A percentile compares a stretch with the other conserved stretches of the same genome.
phyloP scores from a whole-genome alignment of 2,113 vertebrate species.

The Bombycilla garrulus region DNA sequence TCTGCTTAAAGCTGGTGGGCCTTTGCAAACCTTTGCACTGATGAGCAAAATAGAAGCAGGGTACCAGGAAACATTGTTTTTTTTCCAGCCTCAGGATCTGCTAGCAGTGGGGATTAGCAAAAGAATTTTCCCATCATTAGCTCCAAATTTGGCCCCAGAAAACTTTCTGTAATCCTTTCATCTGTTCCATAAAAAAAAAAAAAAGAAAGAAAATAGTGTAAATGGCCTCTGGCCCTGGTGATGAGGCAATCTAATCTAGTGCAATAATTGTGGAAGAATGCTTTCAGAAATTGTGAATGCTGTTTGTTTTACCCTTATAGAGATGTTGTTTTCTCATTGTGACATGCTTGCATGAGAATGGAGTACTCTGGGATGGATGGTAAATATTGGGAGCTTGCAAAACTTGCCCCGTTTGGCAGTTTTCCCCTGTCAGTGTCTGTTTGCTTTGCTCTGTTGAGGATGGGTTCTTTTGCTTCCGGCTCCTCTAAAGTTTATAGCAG shows the following conservation, averaged over 20 bases:
- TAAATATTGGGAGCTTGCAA: neutral
- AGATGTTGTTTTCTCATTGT: slow-evolving; percentile 15
- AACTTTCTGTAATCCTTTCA: slow-evolving; percentile 53
- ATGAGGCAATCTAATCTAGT: slow-evolving; percentile 58
- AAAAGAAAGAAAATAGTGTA: slow-evolving; percentile 13
- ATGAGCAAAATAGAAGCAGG: neutral
- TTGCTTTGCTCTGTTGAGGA: fast-evolving
- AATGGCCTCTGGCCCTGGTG: slow-evolving; percentile 37
- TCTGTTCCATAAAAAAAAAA: slow-evolving; percentile 9
- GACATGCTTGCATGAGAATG: neutral
- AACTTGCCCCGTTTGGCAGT: neutral
- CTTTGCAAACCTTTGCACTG: neutral
- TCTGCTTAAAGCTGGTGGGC: neutral
- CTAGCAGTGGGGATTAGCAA: slow-evolving; percentile 35
- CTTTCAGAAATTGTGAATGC: slow-evolving; percentile 21
- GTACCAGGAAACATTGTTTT: neutral
- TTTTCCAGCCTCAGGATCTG: slow-evolving; percentile 7
- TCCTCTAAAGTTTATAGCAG: neutral
- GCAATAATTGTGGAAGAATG: slow-evolving; percentile 48
- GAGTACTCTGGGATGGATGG: neutral
- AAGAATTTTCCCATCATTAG: slow-evolving; percentile 63
- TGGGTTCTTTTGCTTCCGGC: neutral
- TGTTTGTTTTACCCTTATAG: slow-evolving; percentile 58
- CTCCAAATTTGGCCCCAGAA: slow-evolving; percentile 41
- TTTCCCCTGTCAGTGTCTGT: neutral